Evolutionary conservation across 2,888 invertebrate genomes (phyloP), one percentile per base, ranked within the genome.

Genomic region (Leucophenga maculata): DNA sequence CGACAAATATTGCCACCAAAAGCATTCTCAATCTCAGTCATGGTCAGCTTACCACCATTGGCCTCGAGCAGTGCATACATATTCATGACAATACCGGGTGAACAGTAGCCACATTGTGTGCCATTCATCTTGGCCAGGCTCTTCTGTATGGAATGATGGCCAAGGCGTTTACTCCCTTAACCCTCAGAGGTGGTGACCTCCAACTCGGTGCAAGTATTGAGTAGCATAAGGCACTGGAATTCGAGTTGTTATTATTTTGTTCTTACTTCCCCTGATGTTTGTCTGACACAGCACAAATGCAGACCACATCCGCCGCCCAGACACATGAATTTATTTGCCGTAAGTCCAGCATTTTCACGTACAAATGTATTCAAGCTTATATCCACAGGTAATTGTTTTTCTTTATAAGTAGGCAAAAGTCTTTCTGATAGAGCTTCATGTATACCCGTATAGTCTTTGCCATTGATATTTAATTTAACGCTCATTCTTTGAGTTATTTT

Each of bases 1-100:
- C 94, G 90, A 77, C 94, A 94, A 46, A 94, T 92, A 74, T 94
- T 94, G 44, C 93, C 90, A 22, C 93, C 94, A 79, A 94, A 93
- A 0, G 92, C 91, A 78, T 93, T 92, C 84, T 94, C 94, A 1
- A 94, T 89, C 76, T 93, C 92, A 74, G 90, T 87, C 89, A 90
- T 90, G 0, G 90, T 90, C 9, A 92, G 77, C 22, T 89, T 86
- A 54, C 90, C 89, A 1, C 54, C 71, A 71, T 90, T 90, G 0
- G 89, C 85, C 78, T 90, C 88, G 64, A 89, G 84, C 16, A 92
- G 78, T 67, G 91, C 91, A 84, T 70, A 82, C 93, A 93, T 93
- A 77, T 90, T 92, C 93, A 93, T 93, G 65, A 94, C 89, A 92
- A 94, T 93, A 13, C 93, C 94, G 2, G 94, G 92, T 13, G 93